These are phyloP conservation scores for Pterostichus madidus DNA, from an alignment of 2,888 invertebrate species.

Conservation along the genomic window DNA sequence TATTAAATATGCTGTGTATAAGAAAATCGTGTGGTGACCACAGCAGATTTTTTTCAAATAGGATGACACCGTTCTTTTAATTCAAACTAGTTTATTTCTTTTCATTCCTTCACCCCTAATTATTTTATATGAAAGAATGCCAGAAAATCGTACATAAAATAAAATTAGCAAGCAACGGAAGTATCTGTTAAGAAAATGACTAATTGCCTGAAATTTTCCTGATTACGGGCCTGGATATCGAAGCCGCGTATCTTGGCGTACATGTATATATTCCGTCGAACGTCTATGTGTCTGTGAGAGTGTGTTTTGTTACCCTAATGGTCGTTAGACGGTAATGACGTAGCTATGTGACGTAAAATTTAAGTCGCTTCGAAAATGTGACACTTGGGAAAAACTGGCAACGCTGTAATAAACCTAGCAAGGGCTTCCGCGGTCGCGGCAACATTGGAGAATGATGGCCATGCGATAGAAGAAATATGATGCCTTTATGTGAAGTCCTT, in stretches of 20 bases:
- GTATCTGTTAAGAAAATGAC: too few species aligned
- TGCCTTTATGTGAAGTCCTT: not conserved
- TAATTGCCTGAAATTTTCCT: not conserved
- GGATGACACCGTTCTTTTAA: too few species aligned
- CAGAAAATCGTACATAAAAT: too few species aligned
- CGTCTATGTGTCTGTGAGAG: conserved; percentile 43
- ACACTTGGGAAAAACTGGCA: conserved; percentile 74
- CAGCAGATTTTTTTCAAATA: too few species aligned
- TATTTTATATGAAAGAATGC: too few species aligned
- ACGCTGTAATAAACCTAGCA: conserved; percentile 48
- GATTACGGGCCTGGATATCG: conserved; percentile 7
- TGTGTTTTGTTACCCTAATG: conserved; percentile 65
- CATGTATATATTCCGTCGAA: conserved; percentile 22
- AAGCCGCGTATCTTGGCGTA: conserved; percentile 16
- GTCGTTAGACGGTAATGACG: conserved; percentile 66
- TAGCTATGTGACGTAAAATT: conserved; percentile 71
- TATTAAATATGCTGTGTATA: too few species aligned
- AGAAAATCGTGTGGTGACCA: too few species aligned
- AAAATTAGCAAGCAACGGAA: too few species aligned
- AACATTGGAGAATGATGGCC: conserved; percentile 25
- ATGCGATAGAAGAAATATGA: conserved; percentile 57
- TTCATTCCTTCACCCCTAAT: too few species aligned
- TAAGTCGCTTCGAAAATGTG: conserved; percentile 74
- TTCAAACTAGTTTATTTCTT: too few species aligned
- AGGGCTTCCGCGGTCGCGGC: conserved; percentile 37